These are phyloP conservation scores for Hipparchia sbordonii DNA, from an alignment of 2,888 invertebrate species.

Conservation along the genomic window DNA sequence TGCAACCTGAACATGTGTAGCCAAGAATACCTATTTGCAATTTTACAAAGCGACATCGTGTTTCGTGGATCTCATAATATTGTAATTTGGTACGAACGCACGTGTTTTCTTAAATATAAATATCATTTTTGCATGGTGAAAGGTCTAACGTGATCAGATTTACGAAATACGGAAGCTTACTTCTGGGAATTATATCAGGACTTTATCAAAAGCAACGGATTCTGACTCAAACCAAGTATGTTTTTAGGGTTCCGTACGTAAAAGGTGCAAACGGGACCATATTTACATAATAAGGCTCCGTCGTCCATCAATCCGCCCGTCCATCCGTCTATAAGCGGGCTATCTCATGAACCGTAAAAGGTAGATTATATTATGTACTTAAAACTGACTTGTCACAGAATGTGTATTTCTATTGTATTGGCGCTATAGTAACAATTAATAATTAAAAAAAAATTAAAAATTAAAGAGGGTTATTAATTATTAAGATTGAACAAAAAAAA, in stretches of 20 bases:
- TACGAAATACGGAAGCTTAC: conserved; percentile 43
- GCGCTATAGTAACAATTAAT: no score
- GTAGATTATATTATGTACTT: no score
- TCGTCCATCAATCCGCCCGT: no score
- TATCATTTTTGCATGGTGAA: conserved; percentile 36
- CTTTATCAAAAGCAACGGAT: conserved; percentile 32
- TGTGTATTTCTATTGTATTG: no score
- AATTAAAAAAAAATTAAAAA: no score
- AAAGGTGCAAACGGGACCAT: no score
- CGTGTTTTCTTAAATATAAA: conserved; percentile 2
- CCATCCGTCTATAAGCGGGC: no score
- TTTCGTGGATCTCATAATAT: conserved; percentile 8
- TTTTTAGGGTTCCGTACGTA: not conserved
- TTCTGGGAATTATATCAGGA: conserved; percentile 39
- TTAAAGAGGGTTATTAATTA: no score
- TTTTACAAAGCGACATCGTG: not conserved
- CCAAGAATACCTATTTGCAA: not conserved
- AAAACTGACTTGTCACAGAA: no score
- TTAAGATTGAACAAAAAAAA: no score
- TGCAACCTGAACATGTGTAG: not conserved
- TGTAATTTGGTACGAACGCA: conserved; percentile 7
- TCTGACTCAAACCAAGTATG: conserved; percentile 6
- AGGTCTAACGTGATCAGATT: conserved; percentile 37
- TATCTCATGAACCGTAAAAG: no score
- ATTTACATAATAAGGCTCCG: no score